Base-by-base conservation (phyloP, 2,888 invertebrate species). In the Molanna angustata region DNA sequence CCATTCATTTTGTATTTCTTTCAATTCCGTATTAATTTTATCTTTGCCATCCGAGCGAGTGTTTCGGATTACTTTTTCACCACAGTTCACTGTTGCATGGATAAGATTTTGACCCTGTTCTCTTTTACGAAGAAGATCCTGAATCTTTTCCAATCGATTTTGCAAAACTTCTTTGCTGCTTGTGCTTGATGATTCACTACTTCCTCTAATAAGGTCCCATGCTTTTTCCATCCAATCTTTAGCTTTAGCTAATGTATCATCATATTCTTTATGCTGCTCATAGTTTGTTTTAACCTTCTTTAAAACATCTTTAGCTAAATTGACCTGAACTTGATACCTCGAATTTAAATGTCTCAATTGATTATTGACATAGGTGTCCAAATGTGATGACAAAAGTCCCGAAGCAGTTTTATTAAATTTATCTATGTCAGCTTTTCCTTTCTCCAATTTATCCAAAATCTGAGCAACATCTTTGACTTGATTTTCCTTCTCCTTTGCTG, bases 1-100 rank as follows among this genome's bases (percentile, higher is more conserved):
- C 94, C 95, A 95, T 64, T 95, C 94, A 53, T 82, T 86, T 72
- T 94, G 93, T 21, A 96, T 78, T 64, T 93, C 92, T 67, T 90
- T 93, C 60, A 95, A 78, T 70, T 94, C 90, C 18, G 83, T 82
- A 62, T 90, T 91, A 46, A 96, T 92, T 44, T 82, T 82, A 65
- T 95, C 94, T 48, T 88, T 83, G 1, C 95, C 95, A 64, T 93
- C 93, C 1, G 93, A 92, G 54, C 90, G 80, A 0, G 94, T 94
- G 58, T 90, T 92, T 47, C 93, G 78, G 19, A 91, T 74, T 1
- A 92, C 91, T 69, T 94, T 94, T 65, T 94, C 94, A 6, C 94
- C 94, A 64, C 87, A 89, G 64, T 91, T 93, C 0, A 94, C 86
- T 0, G 94, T 90, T 0, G 88, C 80, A 62, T 94, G 92, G 1